Base-by-base conservation (phyloP, 1,140 invertebrate species). In the Drosophila biarmipes region DNA sequence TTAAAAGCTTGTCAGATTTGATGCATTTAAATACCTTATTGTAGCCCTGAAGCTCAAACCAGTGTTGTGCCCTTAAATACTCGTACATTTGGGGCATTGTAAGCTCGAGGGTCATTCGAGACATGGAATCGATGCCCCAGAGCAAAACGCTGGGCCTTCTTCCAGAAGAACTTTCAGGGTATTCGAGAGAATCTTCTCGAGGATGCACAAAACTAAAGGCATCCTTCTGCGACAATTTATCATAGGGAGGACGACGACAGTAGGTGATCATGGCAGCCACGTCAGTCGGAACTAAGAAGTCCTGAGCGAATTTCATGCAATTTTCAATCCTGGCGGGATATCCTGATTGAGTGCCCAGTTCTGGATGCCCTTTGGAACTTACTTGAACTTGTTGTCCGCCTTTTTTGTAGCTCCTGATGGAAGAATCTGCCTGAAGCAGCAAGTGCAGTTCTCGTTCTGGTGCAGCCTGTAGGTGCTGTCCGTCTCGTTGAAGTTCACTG, bases 381-480 rank as follows among this genome's bases (percentile, higher is more conserved):
- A 94, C 94, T 90, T 93, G 37, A 93, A 93, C 63, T 92, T 86
- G 3, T 92, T 82, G 69, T 94, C 94, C 12, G 87, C 69, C 45
- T 76, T 35, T 62, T 77, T 63, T 5, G 69, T 48, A 51, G 56
- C 24, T 45, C 73, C 62, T 12, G 80, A 43, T 34, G 94, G 92
- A 1, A 82, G 63, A 14, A 95, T 91, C 27, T 92, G 64, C 7
- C 92, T 85, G 92, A 94, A 95, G 75, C 94, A 95, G 59, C 94
- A 95, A 8, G 49, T 66, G 8, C 58, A 35, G 29, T 78, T 27
- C 57, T 91, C 37, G 76, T 67, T 72, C 73, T 63, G 38, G 73
- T 78, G 51, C 56, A 59, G 59, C 91, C 81, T 82, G 27, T 58
- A 89, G 34, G 17, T 62, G 48, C 31, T 66, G 6, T 34, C 37